phyloP scores from a whole-genome alignment of 2,888 invertebrate genomes.

The Cremastinae sp. region DNA sequence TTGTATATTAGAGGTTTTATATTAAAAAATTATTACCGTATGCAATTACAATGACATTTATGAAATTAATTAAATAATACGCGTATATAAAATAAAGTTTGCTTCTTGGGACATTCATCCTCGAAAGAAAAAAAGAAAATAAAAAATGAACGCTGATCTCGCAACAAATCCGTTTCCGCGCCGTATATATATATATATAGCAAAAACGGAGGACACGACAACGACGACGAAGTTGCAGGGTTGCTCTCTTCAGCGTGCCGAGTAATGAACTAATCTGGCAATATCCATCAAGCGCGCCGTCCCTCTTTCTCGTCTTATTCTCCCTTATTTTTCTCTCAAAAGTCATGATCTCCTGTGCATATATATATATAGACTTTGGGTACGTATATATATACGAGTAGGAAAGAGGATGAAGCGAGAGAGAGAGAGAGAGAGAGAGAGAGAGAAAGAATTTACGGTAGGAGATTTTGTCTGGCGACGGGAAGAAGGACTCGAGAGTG shows the following conservation, averaged over 20 bases:
- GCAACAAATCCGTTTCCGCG: conserved; percentile 78
- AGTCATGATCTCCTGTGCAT: conserved; percentile 10
- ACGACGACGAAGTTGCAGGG: conserved; percentile 67
- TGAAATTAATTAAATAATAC: too few species aligned
- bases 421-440: conserved; percentile 52
- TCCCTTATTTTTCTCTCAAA: conserved; percentile 21
- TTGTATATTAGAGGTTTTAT: too few species aligned
- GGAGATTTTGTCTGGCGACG: conserved; percentile 44
- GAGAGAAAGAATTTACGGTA: conserved; percentile 51
- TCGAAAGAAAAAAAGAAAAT: conserved; percentile 14
- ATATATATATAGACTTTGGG: conserved; percentile 13
- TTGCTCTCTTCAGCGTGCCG: conserved; percentile 63
- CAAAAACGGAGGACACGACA: conserved; percentile 77
- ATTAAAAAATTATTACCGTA: too few species aligned
- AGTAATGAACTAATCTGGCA: conserved; percentile 79
- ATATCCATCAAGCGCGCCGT: conserved; percentile 51
- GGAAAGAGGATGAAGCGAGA: conserved; percentile 47
- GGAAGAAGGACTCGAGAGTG: conserved; percentile 47
- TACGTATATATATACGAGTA: conserved; percentile 8
- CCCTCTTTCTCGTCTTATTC: conserved; percentile 14
- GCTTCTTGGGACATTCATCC: too few species aligned
- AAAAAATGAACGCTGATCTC: conserved; percentile 64
- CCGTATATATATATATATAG: too few species aligned
- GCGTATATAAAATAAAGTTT: too few species aligned
- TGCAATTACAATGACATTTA: too few species aligned